Conservation (phyloP, 2,797 vertebrate species). For the Catamblyrhynchus diadema region DNA sequence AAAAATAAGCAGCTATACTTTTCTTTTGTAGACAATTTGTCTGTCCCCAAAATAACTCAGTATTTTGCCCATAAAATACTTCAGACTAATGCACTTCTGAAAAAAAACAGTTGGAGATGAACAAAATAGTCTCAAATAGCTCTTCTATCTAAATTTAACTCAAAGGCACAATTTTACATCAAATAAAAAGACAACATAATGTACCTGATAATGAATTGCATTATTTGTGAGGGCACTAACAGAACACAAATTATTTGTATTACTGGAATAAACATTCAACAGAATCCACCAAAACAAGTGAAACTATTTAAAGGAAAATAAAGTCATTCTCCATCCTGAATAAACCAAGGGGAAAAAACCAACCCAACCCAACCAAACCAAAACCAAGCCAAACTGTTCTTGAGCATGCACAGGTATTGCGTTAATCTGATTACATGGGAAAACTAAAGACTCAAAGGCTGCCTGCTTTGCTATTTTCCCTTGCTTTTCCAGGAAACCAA, state of each 20-base stretch:
- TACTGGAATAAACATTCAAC: conserved; percentile 19
- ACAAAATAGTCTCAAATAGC: conserved; percentile 39
- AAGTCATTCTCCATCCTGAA: neutral
- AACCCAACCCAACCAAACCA: neutral
- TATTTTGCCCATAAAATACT: conserved; percentile 27
- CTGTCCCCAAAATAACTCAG: neutral
- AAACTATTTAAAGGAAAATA: neutral
- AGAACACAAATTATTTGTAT: conserved; percentile 11
- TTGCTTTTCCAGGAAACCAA: conserved; percentile 58
- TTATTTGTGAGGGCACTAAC: neutral
- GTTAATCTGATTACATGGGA: neutral
- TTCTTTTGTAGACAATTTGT: neutral
- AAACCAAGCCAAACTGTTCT: neutral
- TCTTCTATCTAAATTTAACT: conserved; percentile 50
- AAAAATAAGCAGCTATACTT: conserved; percentile 25
- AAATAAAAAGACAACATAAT: conserved; percentile 37
- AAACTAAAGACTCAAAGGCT: conserved; percentile 1
- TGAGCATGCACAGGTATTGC: neutral
- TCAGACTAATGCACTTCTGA: conserved; percentile 45
- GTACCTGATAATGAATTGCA: neutral
- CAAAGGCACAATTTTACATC: neutral
- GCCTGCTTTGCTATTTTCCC: neutral
- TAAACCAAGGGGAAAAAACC: neutral
- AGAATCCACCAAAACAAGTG: conserved; percentile 19
- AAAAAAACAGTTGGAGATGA: conserved; percentile 21